Evolutionary conservation across 1,140 invertebrate genomes (phyloP).

Genomic region (Aphis gossypii): DNA sequence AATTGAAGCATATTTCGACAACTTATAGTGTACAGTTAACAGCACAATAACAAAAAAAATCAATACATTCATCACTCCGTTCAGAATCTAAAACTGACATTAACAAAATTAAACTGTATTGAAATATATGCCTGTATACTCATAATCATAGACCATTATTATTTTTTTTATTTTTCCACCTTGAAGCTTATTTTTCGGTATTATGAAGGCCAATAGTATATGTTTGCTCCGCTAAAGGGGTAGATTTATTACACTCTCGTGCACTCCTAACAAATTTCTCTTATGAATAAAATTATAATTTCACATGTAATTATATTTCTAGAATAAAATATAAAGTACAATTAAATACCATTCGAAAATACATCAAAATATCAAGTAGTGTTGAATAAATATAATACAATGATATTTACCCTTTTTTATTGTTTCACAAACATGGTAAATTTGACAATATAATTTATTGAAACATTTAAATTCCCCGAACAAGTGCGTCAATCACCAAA

Average conservation of each 20-base stretch:
- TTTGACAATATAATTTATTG: no score
- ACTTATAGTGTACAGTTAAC: no score
- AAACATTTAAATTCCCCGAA: background rate
- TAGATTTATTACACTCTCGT: background rate
- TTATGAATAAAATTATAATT: conserved; percentile 1
- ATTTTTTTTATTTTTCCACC: background rate
- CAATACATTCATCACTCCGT: no score
- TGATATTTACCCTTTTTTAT: background rate
- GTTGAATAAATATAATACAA: background rate
- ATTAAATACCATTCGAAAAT: background rate
- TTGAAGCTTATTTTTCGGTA: background rate
- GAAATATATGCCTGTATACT: background rate
- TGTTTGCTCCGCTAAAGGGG: background rate
- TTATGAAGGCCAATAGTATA: background rate
- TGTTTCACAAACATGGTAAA: background rate
- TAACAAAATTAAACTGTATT: background rate
- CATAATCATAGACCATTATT: background rate
- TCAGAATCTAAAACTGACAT: background rate
- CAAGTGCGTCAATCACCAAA: background rate
- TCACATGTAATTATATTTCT: background rate
- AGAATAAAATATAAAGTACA: background rate
- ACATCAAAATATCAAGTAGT: background rate
- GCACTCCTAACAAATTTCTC: background rate
- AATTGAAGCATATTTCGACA: no score
- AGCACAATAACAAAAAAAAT: no score